These are phyloP conservation scores for Bryconaethiops microstoma DNA, from an alignment of 2,797 vertebrate genomes.

Conservation along the genomic window DNA sequence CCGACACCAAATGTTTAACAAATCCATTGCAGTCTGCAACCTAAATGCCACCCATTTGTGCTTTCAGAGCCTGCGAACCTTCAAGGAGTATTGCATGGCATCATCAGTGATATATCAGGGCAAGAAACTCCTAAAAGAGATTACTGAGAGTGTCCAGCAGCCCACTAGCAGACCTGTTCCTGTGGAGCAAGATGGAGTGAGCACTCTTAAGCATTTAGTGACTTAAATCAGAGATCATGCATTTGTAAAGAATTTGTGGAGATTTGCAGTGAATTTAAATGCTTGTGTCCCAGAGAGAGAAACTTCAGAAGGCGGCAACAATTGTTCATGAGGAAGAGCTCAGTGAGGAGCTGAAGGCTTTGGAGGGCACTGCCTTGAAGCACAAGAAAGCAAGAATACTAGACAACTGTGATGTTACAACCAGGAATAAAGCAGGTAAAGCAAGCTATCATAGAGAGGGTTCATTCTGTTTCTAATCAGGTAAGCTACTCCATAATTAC, in stretches of 20 bases:
- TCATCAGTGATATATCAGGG: slow-evolving; percentile 82
- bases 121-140: slow-evolving; percentile 79
- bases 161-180: slow-evolving; percentile 35
- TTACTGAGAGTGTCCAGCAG: slow-evolving; percentile 63
- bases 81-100: slow-evolving; percentile 80
- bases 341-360: slow-evolving; percentile 76
- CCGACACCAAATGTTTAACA: neutral
- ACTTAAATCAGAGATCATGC: neutral
- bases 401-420: slow-evolving; percentile 25
- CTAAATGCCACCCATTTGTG: slow-evolving; percentile 1
- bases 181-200: slow-evolving; percentile 62
- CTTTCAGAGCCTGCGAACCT: slow-evolving; percentile 80
- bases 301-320: slow-evolving; percentile 52
- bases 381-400: slow-evolving; percentile 67
- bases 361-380: slow-evolving; percentile 74
- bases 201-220: neutral
- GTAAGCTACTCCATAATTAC: neutral
- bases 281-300: slow-evolving; percentile 52
- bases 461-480: neutral
- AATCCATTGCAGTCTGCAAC: neutral
- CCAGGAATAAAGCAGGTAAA: slow-evolving; percentile 42
- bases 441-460: neutral
- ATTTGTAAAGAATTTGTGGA: neutral
- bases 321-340: slow-evolving; percentile 67
- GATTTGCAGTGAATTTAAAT: slow-evolving; percentile 13